Evolutionary conservation across 2,113 vertebrate species (phyloP).

Genomic region (Romanogobio albipinnatus): DNA sequence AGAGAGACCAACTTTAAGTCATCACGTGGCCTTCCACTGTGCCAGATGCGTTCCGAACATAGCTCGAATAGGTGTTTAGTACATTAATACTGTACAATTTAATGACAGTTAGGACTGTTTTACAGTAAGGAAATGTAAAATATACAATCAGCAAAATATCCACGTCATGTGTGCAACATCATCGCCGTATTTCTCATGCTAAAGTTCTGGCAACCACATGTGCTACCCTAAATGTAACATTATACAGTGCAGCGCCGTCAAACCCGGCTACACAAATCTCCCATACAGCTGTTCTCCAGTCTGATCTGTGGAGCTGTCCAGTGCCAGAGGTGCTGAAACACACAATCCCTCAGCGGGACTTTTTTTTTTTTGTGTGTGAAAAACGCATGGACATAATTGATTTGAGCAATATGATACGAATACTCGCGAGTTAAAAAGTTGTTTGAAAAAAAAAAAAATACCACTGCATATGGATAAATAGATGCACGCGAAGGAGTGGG

Average conservation of each 20-base stretch:
- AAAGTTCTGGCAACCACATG: not conserved
- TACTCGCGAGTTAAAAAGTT: not conserved
- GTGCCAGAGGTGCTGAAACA: slow-evolving; percentile 35
- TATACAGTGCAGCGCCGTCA: not conserved
- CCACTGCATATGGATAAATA: not conserved
- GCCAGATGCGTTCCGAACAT: not conserved
- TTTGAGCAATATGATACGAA: not conserved
- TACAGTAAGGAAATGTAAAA: not conserved
- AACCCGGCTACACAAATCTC: slow-evolving; percentile 1
- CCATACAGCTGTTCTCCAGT: slow-evolving; percentile 1
- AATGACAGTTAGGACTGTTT: too few relatives aligned
- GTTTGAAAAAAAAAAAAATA: not conserved
- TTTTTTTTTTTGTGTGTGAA: not conserved
- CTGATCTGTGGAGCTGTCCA: slow-evolving; percentile 34
- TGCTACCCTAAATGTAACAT: slow-evolving; percentile 14
- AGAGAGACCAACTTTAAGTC: not conserved
- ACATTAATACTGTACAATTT: not conserved
- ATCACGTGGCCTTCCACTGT: not conserved
- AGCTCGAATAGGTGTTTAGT: not conserved
- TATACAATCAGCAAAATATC: not conserved
- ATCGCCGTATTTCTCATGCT: not conserved
- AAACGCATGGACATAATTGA: not conserved
- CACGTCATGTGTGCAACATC: not conserved
- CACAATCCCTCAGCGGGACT: slow-evolving; percentile 17
- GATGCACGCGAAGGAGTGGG: not conserved